Base-by-base conservation (phyloP, 2,797 vertebrate species). In the Molossus alvarezi region DNA sequence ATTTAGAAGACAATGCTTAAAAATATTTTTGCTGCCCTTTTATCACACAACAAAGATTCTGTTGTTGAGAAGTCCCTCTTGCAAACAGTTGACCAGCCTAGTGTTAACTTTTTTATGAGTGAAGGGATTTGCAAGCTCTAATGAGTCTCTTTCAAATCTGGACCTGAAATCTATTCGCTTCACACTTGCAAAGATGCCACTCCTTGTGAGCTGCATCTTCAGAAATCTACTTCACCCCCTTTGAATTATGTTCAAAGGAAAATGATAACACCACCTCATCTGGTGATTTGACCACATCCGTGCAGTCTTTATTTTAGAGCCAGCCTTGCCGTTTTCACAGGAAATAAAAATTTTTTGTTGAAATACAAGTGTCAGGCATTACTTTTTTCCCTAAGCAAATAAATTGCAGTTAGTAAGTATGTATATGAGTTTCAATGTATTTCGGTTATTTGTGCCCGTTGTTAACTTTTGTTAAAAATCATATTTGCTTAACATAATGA, bases 211-310 rank as follows among this genome's bases (percentile, higher is more conserved):
- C 15, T 29, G 88, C 2, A 72, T 57, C 77, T 94, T 92, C 48
- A 85, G 25, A 37, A 57, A 67, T 69, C 77, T 72, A 48, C 0
- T 41, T 55, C 69, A 65, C 55, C 60, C 20, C 17, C 33, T 86
- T 96, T 73, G 82, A 73, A 73, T 55, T 57, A 25, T 72, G 7
- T 69, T 92, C 79, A 95, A 90, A 93, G 75, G 82, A 86, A 95
- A 95, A 93, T 29, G 57, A 58, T 76, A 89, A 79, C 55, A 81
- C 71, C 45, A 37, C 18, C 37, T 57, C 51, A 13, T 73, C 71
- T 67, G 77, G 62, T n/a, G 71, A 58, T 80, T 83, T 75, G 65
- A 96, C 97, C 96, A 97, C 92, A 97, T 97, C 95, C 86, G 29
- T 95, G 73, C 23, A 87, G n/a, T 69, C 64, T 88, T 93, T 79